phyloP scores from a whole-genome alignment of 2,888 invertebrate species.

The Adelphocoris suturalis region DNA sequence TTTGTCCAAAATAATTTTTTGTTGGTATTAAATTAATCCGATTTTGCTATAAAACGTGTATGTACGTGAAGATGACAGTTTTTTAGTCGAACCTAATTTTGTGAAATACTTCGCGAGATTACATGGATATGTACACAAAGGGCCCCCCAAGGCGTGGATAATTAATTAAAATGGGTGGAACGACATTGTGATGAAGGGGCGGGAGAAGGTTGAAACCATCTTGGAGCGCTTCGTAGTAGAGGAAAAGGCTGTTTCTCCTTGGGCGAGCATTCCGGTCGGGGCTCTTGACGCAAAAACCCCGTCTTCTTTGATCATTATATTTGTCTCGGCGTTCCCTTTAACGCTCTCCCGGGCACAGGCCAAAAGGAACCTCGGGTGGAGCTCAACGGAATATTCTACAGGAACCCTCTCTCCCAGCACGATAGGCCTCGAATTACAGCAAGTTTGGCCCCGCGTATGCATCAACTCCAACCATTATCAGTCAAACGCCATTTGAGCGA shows the following conservation, averaged over 20 bases:
- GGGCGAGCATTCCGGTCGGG: conserved; percentile 43
- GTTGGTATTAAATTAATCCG: no score
- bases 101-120: no score
- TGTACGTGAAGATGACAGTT: no score
- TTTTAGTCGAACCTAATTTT: no score
- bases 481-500: no score
- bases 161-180: not conserved
- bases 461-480: no score
- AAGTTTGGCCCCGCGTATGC: no score
- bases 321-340: not conserved
- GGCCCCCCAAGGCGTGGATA: not conserved
- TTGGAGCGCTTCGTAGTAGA: not conserved
- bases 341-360: conserved; percentile 8
- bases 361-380: not conserved
- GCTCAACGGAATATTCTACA: not conserved
- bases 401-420: not conserved
- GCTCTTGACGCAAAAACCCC: conserved; percentile 41
- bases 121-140: not conserved
- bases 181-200: not conserved
- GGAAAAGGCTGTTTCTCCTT: conserved; percentile 44
- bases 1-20: no score
- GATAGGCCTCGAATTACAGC: not conserved
- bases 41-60: no score
- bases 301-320: conserved; percentile 58
- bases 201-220: not conserved